A percentile compares a stretch with the other conserved stretches of the same genome.
These are phyloP conservation scores for Corythoichthys intestinalis DNA, from an alignment of 2,113 vertebrate genomes.

Conservation along the genomic window DNA sequence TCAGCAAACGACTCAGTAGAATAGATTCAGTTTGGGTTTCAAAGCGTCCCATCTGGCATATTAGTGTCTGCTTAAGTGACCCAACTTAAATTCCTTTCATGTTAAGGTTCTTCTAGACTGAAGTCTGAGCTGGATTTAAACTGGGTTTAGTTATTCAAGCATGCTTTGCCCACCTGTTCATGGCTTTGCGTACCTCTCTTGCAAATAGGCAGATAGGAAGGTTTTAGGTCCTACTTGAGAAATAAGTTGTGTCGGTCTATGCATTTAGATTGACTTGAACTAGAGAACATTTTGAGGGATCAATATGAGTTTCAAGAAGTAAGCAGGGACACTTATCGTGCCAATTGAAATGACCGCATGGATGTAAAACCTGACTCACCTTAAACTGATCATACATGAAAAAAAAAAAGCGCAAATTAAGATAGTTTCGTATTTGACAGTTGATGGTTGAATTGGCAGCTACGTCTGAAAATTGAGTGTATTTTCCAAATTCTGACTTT, in stretches of 20 bases:
- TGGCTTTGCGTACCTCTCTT: conserved; percentile 50
- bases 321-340: conserved; percentile 52
- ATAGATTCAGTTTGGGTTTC: conserved; percentile 46
- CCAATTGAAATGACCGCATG: conserved; percentile 44
- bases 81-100: conserved; percentile 39
- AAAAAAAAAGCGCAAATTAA: conserved; percentile 9
- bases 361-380: conserved; percentile 49
- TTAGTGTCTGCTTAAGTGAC: conserved; percentile 40
- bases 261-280: conserved; percentile 34
- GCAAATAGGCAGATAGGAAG: conserved; percentile 51
- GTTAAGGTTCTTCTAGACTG: conserved; percentile 21
- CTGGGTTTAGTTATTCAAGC: conserved; percentile 62
- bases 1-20: conserved; percentile 58
- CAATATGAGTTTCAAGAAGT: conserved; percentile 3
- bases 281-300: background rate
- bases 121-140: conserved; percentile 45
- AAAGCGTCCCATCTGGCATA: conserved; percentile 43
- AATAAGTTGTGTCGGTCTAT: conserved; percentile 28
- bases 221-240: conserved; percentile 41
- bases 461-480: background rate
- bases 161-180: conserved; percentile 56
- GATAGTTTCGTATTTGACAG: background rate
- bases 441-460: background rate
- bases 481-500: background rate
- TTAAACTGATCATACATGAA: conserved; percentile 3